Base-by-base conservation (phyloP, 2,797 vertebrate species). In the Aselliscus stoliczkanus region DNA sequence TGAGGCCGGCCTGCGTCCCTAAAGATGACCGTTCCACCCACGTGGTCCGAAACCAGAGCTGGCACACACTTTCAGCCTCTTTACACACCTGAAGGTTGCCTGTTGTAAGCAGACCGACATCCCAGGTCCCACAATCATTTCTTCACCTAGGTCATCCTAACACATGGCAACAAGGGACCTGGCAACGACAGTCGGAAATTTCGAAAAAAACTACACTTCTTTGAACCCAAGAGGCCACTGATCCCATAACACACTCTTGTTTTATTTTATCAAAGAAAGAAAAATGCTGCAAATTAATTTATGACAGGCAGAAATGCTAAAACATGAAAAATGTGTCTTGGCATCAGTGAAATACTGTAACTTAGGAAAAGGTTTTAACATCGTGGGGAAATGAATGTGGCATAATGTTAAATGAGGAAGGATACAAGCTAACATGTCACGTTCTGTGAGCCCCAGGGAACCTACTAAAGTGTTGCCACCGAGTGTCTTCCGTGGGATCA, bases 341-440 rank as follows among this genome's bases (percentile, higher is more conserved):
- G 15, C 20, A 34, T 39, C 75, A 12, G 27, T 4, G 52, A 67
- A n/a, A 54, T 20, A 37, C 52, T 23, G 3, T 4, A 10, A 21
- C 56, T 42, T 9, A 31, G 31, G 29, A 44, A 44, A 31, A 47
- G 62, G 37, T 7, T 15, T 0, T 7, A 7, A 14, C 5, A 18
- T 17, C 34, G 10, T 7, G 34, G 67, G 44, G 54, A 62, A 56
- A 56, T 42, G 21, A 67, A 4, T 20, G 39, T 20, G 37, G 65
- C 39, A 56, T 8, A 20, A 25, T 12, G 21, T 1, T 10, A 17
- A 29, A 14, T 42, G 34, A 27, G 6, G 34, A 52, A 25, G 12
- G 56, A 23, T 29, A 29, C 23, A 31, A 4, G 4, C 1, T 2
- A 2, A 20, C 27, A 1, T 0, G 15, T 10, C 34, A 6, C 65